Evolutionary conservation across 2,113 vertebrate genomes (phyloP).

Genomic region (Callipepla squamata): DNA sequence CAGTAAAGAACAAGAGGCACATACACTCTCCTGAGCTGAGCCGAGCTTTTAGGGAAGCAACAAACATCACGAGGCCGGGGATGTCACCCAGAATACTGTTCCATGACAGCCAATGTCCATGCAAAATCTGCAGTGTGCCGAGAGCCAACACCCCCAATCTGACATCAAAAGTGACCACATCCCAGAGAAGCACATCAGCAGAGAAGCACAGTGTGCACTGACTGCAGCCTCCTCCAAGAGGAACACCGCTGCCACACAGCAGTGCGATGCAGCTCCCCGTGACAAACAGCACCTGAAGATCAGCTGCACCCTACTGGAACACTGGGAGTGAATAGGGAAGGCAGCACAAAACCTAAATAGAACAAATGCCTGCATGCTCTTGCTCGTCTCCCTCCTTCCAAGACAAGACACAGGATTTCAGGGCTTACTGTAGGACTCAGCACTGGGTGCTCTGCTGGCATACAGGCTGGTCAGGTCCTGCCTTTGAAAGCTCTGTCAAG

Average conservation of each 20-base stretch:
- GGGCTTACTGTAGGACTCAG: not conserved
- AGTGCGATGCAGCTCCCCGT: not conserved
- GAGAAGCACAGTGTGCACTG: not conserved
- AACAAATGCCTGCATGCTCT: not conserved
- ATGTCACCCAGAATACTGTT: not conserved
- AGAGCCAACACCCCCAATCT: not conserved
- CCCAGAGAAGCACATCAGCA: not conserved
- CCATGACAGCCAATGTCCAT: not conserved
- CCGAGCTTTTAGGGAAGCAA: not conserved
- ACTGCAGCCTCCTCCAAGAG: not conserved
- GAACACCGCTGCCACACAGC: not conserved
- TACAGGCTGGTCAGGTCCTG: not conserved
- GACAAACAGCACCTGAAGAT: not conserved
- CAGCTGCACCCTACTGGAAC: not conserved
- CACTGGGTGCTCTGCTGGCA: not conserved
- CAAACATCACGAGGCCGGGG: accelerated
- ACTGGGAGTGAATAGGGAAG: not conserved
- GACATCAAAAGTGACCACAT: not conserved
- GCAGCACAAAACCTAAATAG: not conserved
- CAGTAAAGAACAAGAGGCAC: not conserved
- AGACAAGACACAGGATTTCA: not conserved
- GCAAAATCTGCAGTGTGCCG: not conserved
- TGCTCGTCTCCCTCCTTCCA: not conserved
- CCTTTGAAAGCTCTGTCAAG: not conserved
- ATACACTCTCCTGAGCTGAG: not conserved